A percentile compares a stretch with the other conserved stretches of the same genome.
phyloP scores from a whole-genome alignment of 2,797 vertebrate species.

The Anguilla obscura region DNA sequence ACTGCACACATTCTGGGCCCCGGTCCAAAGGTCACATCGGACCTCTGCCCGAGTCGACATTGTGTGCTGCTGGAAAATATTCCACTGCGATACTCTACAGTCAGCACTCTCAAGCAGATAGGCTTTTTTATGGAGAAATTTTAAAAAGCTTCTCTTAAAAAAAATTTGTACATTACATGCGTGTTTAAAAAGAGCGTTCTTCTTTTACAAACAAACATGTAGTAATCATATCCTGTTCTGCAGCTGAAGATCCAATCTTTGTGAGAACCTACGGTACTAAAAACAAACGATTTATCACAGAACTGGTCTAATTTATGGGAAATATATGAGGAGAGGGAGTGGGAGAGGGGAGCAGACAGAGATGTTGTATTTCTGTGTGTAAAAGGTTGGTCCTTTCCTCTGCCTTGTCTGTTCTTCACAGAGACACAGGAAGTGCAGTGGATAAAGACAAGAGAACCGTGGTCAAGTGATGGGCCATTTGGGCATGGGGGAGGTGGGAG shows the following conservation, averaged over 20 bases:
- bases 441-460: background rate
- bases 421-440: background rate
- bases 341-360: background rate
- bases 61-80: background rate
- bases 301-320: background rate
- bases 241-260: background rate
- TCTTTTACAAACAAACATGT: background rate
- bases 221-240: background rate
- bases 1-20: slow-evolving; percentile 41
- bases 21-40: slow-evolving; percentile 40
- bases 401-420: slow-evolving; percentile 1
- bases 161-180: background rate
- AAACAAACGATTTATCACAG: slow-evolving; percentile 5
- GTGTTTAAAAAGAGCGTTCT: background rate
- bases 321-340: background rate
- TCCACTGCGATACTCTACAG: background rate
- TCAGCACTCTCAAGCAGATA: background rate
- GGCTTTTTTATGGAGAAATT: no score
- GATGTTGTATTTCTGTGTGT: no score
- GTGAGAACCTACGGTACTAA: background rate
- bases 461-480: background rate
- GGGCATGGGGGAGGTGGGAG: background rate
- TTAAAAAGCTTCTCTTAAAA: background rate
- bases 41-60: background rate
- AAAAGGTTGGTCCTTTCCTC: background rate